Evolutionary conservation across 2,888 invertebrate genomes (phyloP), one percentile per base, ranked within the genome.

Genomic region (Epiblema foenella): DNA sequence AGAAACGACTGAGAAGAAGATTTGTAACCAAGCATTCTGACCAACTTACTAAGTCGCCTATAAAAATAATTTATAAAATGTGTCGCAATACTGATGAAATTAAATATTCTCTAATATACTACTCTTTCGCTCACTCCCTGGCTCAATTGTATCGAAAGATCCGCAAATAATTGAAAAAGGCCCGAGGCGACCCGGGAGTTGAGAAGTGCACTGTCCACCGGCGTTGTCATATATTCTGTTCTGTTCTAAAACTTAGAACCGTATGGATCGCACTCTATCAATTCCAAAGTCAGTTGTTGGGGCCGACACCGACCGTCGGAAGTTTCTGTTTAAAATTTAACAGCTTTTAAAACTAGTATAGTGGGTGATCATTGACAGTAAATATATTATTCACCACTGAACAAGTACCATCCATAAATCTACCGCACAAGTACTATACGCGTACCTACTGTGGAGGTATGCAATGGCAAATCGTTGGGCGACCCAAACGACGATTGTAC

Each of bases 101-200:
- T 33, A 33, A 33, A 33, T 5, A 33, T 33, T 7, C 33, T 5
- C 5, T 0, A 10, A 42, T 7, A n/a, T n/a, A 88, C 77, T 82
- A 85, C 85, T 86, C 84, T 85, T 79, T 78, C 74, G 68, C 74
- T 60, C 79, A 76, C 74, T 73, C 73, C 73, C 75, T 67, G 72
- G 75, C 75, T 76, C 79, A 80, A 83, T 84, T 81, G 81, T 83
- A 84, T 84, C 77, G 78, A 73, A 70, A 74, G 75, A 76, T 75
- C 76, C 77, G 82, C 87, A 83, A 87, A 87, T 86, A 87, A 85
- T 87, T 85, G 77, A 87, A 81, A 81, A 77, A 77, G 75, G 75
- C 78, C 77, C 75, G 73, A 68, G 70, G 76, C 75, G 73, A 71
- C 73, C 70, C 69, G 70, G 70, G 74, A 75, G 75, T 74, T 75